Percentiles rank a stretch among this genome's conserved stretches.
Evolutionary conservation across 2,888 invertebrate species (phyloP).

Genomic region (Caenorhabditis sulstoni): DNA sequence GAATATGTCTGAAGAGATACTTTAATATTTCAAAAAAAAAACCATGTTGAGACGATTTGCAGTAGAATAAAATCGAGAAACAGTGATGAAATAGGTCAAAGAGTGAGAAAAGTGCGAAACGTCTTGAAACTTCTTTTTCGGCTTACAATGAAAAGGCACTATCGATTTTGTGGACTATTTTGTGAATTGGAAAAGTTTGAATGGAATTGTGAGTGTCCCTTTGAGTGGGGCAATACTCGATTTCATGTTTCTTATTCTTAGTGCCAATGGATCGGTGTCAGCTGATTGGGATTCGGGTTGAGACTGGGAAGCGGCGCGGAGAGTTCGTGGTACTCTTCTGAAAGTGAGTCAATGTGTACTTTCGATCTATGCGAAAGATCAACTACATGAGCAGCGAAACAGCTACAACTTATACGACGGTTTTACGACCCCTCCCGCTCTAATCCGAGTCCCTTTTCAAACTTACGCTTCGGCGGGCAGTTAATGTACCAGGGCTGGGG

Average conservation of each 20-base stretch:
- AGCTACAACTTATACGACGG: background rate
- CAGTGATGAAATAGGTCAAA: no score
- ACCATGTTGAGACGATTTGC: no score
- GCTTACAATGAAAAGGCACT: no score
- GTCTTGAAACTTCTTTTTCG: no score
- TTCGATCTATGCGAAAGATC: background rate
- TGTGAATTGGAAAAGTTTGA: no score
- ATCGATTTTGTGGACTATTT: no score
- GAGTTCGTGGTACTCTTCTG: constrained; percentile 47
- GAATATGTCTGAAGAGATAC: no score
- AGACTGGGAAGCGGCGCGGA: constrained; percentile 12
- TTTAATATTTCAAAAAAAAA: no score
- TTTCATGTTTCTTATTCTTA: no score
- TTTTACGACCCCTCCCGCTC: constrained; percentile 1
- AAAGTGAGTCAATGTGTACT: background rate
- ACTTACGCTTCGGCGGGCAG: constrained; percentile 44
- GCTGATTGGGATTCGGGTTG: constrained; percentile 27
- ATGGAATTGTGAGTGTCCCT: no score
- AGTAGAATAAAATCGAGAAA: no score
- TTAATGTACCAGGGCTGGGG: constrained; percentile 44
- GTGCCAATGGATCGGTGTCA: constrained; percentile 53
- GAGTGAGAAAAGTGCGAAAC: no score
- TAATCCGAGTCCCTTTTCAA: background rate
- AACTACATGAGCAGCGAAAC: background rate
- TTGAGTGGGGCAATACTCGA: background rate